A percentile compares a stretch with the other conserved stretches of the same genome.
Evolutionary conservation across 2,797 vertebrate species (phyloP).

Genomic region (Xyrichtys novacula): DNA sequence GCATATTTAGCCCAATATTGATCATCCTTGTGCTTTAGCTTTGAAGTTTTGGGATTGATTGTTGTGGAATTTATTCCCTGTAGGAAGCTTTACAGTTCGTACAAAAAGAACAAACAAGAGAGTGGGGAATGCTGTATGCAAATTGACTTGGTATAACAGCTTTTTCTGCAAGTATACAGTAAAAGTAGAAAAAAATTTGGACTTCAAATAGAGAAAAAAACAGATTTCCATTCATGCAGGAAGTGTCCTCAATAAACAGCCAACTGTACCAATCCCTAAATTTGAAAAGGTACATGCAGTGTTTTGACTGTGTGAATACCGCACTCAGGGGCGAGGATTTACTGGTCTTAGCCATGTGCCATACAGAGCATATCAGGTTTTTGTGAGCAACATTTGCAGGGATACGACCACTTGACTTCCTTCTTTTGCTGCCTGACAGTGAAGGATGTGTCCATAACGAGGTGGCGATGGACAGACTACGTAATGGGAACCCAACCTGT

Average conservation of each 20-base stretch:
- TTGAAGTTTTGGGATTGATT: constrained; percentile 1
- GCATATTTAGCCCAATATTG: constrained; percentile 3
- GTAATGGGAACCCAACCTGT: constrained; percentile 73
- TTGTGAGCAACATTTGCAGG: constrained; percentile 41
- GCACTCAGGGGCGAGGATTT: constrained; percentile 36
- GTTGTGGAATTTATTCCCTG: too few relatives aligned
- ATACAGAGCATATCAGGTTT: constrained; percentile 66
- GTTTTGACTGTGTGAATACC: constrained; percentile 27
- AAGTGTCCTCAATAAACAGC: background rate
- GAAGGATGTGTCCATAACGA: constrained; percentile 76
- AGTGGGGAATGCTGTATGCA: background rate
- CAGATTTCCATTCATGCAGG: background rate
- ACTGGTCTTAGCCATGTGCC: constrained; percentile 51
- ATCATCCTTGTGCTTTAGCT: background rate
- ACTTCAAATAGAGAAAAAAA: background rate
- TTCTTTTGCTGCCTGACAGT: constrained; percentile 55
- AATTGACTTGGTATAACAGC: background rate
- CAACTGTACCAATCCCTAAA: background rate
- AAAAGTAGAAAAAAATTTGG: background rate
- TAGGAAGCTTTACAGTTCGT: background rate
- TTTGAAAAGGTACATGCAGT: constrained; percentile 6
- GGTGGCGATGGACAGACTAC: constrained; percentile 74
- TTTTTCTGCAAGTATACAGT: background rate
- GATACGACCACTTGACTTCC: constrained; percentile 40
- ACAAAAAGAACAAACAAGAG: background rate